Conservation (phyloP, 1,140 invertebrate species). For the Scaptomyza hsui region DNA sequence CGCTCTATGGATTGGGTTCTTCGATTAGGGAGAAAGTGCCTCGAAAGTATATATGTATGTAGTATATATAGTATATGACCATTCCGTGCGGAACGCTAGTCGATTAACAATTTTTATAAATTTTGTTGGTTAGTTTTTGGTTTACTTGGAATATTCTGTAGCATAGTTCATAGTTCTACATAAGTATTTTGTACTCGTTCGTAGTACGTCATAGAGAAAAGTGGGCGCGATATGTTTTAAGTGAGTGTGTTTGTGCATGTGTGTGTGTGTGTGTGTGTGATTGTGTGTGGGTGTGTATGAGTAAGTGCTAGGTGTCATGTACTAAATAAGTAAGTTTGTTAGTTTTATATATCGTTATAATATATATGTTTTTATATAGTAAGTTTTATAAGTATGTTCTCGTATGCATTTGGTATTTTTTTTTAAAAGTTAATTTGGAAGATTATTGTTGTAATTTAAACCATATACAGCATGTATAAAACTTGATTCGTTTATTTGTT, state of each 20-base stretch:
- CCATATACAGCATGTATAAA: slow-evolving; percentile 72
- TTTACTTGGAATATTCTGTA: slow-evolving; percentile 22
- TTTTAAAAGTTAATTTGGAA: slow-evolving; percentile 76
- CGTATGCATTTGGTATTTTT: slow-evolving; percentile 30
- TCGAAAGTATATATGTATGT: slow-evolving; percentile 36
- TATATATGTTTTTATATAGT: slow-evolving; percentile 43
- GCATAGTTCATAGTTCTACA: slow-evolving; percentile 32
- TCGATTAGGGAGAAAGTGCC: slow-evolving; percentile 24
- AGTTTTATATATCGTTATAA: slow-evolving; percentile 42
- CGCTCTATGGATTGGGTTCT: slow-evolving; percentile 26
- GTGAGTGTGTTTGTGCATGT: slow-evolving; percentile 4
- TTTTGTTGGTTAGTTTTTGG: slow-evolving; percentile 22
- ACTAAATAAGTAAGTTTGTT: slow-evolving; percentile 63
- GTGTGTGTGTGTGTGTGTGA: slow-evolving; percentile 2
- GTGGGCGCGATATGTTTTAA: slow-evolving; percentile 67
- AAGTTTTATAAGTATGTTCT: slow-evolving; percentile 43
- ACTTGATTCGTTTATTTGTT: slow-evolving; percentile 60
- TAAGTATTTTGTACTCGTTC: slow-evolving; percentile 22
- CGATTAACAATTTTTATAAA: slow-evolving; percentile 43
- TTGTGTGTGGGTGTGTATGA: slow-evolving; percentile 11
- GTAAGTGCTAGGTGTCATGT: slow-evolving; percentile 49
- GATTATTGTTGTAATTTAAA: slow-evolving; percentile 72
- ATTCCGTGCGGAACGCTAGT: slow-evolving; percentile 17
- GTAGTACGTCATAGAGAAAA: slow-evolving; percentile 45
- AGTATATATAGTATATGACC: slow-evolving; percentile 32